These are phyloP conservation scores for Hypomecis punctinalis DNA, from an alignment of 2,888 invertebrate species.

Conservation along the genomic window DNA sequence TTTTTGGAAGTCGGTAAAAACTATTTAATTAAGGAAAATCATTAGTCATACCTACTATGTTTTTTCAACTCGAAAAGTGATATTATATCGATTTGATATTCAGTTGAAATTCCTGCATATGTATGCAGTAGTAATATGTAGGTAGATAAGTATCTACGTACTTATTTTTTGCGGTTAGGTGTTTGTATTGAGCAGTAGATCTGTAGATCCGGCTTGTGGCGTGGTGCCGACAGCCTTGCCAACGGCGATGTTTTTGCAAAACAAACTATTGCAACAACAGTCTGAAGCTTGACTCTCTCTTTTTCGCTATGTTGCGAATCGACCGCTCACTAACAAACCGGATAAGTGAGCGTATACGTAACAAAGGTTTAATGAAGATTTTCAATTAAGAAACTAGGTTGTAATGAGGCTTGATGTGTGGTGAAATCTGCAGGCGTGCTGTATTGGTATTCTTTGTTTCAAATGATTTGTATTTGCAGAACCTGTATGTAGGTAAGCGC, in stretches of 20 bases:
- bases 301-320: constrained; percentile 57
- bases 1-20: too few species aligned
- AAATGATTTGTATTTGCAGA: background rate
- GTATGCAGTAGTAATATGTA: background rate
- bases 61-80: too few species aligned
- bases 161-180: background rate
- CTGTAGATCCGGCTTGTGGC: constrained; percentile 55
- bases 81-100: too few species aligned
- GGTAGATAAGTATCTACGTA: background rate
- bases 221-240: constrained; percentile 71
- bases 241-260: constrained; percentile 75
- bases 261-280: constrained; percentile 71
- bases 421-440: constrained; percentile 13
- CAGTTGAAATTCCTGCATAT: too few species aligned
- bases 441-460: background rate
- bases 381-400: constrained; percentile 34
- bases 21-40: too few species aligned
- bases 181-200: too few species aligned
- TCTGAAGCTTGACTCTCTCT: constrained; percentile 64
- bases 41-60: too few species aligned
- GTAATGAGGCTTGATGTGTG: constrained; percentile 21
- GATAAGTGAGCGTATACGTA: constrained; percentile 33
- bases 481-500: background rate
- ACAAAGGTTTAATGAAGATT: constrained; percentile 36
- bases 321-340: constrained; percentile 48